Evolutionary conservation across 2,888 invertebrate species (phyloP).

Genomic region (Ditula angustiorana): DNA sequence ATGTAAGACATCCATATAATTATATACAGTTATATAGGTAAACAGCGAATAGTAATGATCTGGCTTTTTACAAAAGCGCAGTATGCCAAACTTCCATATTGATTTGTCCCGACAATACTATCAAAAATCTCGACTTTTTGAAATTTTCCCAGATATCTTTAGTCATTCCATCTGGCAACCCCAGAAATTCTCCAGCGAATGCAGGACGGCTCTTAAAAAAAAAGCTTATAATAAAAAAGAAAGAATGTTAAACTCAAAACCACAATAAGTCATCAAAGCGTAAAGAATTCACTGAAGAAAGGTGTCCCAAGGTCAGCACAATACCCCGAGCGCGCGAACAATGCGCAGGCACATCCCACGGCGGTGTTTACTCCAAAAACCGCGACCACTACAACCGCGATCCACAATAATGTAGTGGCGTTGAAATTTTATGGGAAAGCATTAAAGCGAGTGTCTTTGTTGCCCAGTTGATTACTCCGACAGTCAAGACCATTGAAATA

Average conservation of each 20-base stretch:
- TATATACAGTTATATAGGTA: too few relatives aligned
- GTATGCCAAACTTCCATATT: too few relatives aligned
- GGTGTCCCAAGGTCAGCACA: constrained; percentile 55
- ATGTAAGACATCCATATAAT: too few relatives aligned
- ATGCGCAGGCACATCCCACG: constrained; percentile 25
- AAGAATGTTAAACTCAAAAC: background rate
- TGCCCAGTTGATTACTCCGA: background rate
- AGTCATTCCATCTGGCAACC: too few relatives aligned
- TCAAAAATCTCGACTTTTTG: too few relatives aligned
- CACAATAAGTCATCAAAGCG: background rate
- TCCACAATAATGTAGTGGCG: background rate
- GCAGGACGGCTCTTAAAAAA: too few relatives aligned
- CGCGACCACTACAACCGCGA: constrained; percentile 2
- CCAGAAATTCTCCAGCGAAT: too few relatives aligned
- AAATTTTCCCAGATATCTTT: too few relatives aligned
- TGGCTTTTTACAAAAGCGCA: too few relatives aligned
- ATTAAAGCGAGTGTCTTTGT: background rate
- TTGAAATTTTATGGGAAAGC: constrained; percentile 4
- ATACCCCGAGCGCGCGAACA: constrained; percentile 41
- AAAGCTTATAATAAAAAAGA: background rate
- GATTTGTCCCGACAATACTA: too few relatives aligned
- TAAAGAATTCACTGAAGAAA: constrained; percentile 49
- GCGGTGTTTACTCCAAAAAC: constrained; percentile 42
- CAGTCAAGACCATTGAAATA: background rate
- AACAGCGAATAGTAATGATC: too few relatives aligned